Percentiles rank a stretch among this genome's conserved stretches.
phyloP scores from a whole-genome alignment of 2,888 invertebrate species.

The Thecocarcelia acutangulata region DNA sequence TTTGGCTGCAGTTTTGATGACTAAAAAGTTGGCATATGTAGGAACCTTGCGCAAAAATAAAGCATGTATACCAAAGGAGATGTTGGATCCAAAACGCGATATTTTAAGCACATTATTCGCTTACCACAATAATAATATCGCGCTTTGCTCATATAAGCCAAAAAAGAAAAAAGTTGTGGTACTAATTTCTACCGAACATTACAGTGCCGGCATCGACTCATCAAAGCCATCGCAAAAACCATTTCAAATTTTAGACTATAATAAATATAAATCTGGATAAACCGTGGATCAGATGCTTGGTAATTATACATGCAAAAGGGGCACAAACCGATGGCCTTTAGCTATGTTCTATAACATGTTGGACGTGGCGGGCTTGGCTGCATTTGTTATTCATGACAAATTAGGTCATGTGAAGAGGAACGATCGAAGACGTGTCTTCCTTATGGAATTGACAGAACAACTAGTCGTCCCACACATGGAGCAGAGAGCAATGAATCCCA shows the following conservation, averaged over 20 bases:
- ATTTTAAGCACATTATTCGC: background rate
- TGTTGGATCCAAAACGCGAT: background rate
- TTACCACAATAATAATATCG: background rate
- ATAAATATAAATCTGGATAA: too few species aligned
- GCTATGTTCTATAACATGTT: too few species aligned
- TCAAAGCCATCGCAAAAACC: background rate
- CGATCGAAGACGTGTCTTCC: background rate
- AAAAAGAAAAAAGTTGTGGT: background rate
- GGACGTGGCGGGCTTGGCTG: background rate
- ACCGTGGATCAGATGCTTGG: constrained; percentile 5
- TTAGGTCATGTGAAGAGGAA: constrained; percentile 2
- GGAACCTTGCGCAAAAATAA: constrained; percentile 19
- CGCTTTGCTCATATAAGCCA: background rate
- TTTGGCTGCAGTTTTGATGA: constrained; percentile 44
- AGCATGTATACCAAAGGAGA: too few species aligned
- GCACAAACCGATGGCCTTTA: background rate
- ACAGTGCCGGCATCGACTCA: background rate
- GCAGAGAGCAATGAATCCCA: too few species aligned
- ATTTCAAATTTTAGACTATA: too few species aligned
- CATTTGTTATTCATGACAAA: background rate
- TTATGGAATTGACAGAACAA: constrained; percentile 5
- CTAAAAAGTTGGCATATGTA: constrained; percentile 9
- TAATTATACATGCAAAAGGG: background rate
- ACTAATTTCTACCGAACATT: background rate
- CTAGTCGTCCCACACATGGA: background rate